Percentiles rank a stretch among this genome's conserved stretches.
Conservation (phyloP, 2,797 vertebrate genomes). For the Leuciscus waleckii region DNA sequence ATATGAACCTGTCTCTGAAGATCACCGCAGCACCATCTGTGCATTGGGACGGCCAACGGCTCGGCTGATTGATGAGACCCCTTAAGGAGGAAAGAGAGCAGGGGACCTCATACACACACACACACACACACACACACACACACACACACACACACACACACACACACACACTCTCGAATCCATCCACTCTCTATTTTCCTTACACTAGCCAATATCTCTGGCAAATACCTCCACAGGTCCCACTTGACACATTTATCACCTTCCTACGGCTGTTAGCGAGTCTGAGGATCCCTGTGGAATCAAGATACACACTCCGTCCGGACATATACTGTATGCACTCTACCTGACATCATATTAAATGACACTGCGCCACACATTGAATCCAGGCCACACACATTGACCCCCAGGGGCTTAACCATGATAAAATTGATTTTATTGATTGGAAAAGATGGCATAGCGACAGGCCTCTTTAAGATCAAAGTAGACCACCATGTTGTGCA, state of each 20-base stretch:
- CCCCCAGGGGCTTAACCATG: not conserved
- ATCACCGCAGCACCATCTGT: conserved; percentile 53
- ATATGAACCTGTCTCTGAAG: conserved; percentile 38
- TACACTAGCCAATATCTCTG: conserved; percentile 10
- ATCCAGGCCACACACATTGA: conserved; percentile 37
- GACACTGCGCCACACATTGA: conserved; percentile 21
- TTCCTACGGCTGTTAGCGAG: conserved; percentile 4
- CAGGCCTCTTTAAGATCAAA: not conserved
- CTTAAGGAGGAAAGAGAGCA: not conserved
- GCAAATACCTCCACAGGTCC: not conserved
- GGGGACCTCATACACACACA: not conserved
- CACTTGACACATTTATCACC: not conserved
- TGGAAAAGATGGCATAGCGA: not conserved
- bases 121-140: not conserved
- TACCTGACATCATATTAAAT: not conserved
- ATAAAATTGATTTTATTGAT: conserved; percentile 16
- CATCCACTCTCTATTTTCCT: conserved; percentile 3
- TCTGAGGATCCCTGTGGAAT: conserved; percentile 25
- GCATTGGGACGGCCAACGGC: conserved; percentile 16
- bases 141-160: no score
- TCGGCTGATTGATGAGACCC: conserved; percentile 17
- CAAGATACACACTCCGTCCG: not conserved
- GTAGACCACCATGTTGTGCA: not conserved
- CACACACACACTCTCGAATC: not conserved
- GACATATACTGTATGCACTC: not conserved